Base-by-base conservation (phyloP, 2,113 vertebrate genomes). In the Sturnira hondurensis region DNA sequence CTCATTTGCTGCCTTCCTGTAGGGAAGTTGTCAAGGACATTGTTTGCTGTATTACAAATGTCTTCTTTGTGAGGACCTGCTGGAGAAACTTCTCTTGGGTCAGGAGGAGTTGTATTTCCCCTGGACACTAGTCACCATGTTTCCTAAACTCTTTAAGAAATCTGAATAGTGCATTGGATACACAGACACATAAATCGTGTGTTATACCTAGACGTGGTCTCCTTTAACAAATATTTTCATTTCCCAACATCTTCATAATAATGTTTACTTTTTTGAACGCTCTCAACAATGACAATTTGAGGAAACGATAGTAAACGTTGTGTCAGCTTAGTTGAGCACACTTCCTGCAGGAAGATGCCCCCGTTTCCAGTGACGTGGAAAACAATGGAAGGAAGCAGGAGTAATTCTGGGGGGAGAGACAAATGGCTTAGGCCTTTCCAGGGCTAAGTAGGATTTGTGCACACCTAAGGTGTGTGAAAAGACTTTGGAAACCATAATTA, bases 301-400 rank as follows among this genome's bases (percentile, higher is more conserved):
- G 97, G 97, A 97, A 97, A 77, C 4, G 4, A 73, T 84, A n/a
- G 78, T 93, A 92, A 96, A 92, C 56, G 67, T 74, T 20, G 56
- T 80, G 70, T 90, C 85, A 63, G 56, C 87, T 78, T 83, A 84
- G 70, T 4, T 15, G 73, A 86, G 7, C n/a, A 0, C 74, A 45
- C 82, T 97, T 97, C 96, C 93, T 86, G 7, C 54, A 77, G 91
- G 74, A 92, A 93, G 86, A 92, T 58, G 56, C 56, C n/a, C 16
- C 9, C 50, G 31, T 94, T 94, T 68, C 58, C 52, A 41, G 31
- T 63, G 20, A 85, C n/a, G 38, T 36, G 28, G 26, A 67, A 54
- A 86, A 96, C 88, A 96, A 89, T 61, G 31, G 70, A 20, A 83
- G 94, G 95, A 94, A 84, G 63, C 15, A 24, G 15, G 54, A 70